Evolutionary conservation across 2,797 vertebrate species (phyloP), one percentile per base, ranked within the genome.

Genomic region (Fistularia commersonii): DNA sequence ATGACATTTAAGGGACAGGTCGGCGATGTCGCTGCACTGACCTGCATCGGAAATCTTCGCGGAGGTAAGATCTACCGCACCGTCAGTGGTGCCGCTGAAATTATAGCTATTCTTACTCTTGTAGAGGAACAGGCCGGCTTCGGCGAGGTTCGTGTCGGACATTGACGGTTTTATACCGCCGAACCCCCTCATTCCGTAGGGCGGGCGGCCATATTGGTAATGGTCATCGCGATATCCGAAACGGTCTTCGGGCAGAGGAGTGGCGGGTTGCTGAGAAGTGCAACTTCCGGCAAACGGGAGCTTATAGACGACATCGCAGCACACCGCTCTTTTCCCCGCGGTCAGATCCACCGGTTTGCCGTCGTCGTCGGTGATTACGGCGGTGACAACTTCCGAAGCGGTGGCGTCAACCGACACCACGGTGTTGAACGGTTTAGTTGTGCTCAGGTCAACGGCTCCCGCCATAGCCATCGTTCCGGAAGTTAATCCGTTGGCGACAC

Each of bases 21-120:
- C 93, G 74, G 92, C 92, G 75, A 91, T 87, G 72, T 85, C 84
- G 75, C 90, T 88, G 87, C 95, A 99, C 97, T 98, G 95, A 99
- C 97, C 97, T 99, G 94, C 84, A 76, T 90, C 86, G 36, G 92
- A 92, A 76, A 93, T 88, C 93, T 94, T 98, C 82, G 94, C 90
- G 85, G 96, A 95, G 71, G 97, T 96, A 82, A 99, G 94, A 90
- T 99, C 97, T 90, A 99, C 95, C 57, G 97, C 96, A 89, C 92
- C 91, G 32, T 98, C 97, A 74, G 91, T 89, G 66, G 92, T 92
- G 83, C 90, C 92, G 85, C 84, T 90, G 80, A 97, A 97, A 91
- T 95, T 93, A 92, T 96, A 96, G 81, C 93, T 93, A 85, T 99
- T 95, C 88, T 95, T 98, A 92, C 94, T 98, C 89, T 94, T 96